Evolutionary conservation across 1,140 invertebrate genomes (phyloP).

Genomic region (Medauroidea extradentata): DNA sequence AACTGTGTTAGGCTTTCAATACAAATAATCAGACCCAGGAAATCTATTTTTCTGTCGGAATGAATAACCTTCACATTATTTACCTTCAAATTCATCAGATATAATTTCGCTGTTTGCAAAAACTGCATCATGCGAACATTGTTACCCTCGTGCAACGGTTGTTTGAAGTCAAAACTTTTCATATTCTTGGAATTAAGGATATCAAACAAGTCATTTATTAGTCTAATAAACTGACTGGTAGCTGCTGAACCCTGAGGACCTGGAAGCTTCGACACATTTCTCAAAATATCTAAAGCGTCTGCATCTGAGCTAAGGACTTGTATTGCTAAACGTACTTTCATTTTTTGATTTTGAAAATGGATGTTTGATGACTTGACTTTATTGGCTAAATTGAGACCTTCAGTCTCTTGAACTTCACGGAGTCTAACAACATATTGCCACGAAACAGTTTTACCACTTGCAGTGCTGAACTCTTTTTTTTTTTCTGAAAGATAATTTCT

Average conservation of each 20-base stretch:
- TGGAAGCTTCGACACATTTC: not conserved
- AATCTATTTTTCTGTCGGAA: too few species aligned
- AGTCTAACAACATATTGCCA: constrained; percentile 22
- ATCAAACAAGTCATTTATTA: not conserved
- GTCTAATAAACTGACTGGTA: not conserved
- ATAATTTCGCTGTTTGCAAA: too few species aligned
- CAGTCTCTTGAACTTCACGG: constrained; percentile 17
- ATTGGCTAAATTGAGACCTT: constrained; percentile 21
- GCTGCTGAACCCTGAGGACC: not conserved
- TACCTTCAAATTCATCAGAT: too few species aligned
- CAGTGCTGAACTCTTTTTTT: constrained; percentile 6
- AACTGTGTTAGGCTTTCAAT: too few species aligned
- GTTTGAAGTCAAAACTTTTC: not conserved
- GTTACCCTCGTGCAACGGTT: too few species aligned
- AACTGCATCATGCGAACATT: too few species aligned
- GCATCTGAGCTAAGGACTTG: constrained; percentile 22
- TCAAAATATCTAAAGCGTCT: constrained; percentile 4
- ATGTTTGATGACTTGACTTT: constrained; percentile 7
- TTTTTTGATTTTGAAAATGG: constrained; percentile 11
- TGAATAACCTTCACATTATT: too few species aligned
- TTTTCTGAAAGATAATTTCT: constrained; percentile 31
- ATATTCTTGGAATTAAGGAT: not conserved
- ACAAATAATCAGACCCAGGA: too few species aligned
- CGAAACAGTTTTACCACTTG: constrained; percentile 18
- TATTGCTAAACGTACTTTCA: constrained; percentile 25